Base-by-base conservation (phyloP, 2,888 invertebrate genomes). In the Exocentrus adspersus region DNA sequence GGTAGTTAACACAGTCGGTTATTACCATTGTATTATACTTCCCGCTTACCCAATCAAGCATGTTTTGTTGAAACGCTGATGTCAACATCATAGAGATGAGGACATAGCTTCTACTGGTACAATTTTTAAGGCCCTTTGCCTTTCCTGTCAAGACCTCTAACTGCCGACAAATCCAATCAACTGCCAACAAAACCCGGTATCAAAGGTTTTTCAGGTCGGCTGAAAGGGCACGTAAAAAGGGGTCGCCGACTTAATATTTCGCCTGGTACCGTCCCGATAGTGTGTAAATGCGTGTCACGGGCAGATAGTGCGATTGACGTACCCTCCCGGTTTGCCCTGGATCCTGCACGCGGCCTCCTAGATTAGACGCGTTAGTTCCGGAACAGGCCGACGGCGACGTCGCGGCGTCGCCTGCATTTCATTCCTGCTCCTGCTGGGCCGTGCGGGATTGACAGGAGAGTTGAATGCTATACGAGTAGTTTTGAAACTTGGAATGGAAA, bases 241-340 rank as follows among this genome's bases (percentile, higher is more conserved):
- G 43, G 43, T n/a, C 43, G 20, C 43, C 43, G 54, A 43, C 43
- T 42, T 43, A 42, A 43, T 54, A 54, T n/a, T 43, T 42, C 67
- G 70, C 62, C 74, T 72, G 74, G 74, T 62, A 68, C 71, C 62
- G 67, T 63, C 37, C 64, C 68, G 74, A 75, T 73, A 74, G 75
- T 64, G 72, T 68, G 73, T 72, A 72, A 76, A 76, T 75, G 76
- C 75, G 76, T 76, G 76, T 76, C 77, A 77, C 69, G 70, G 70
- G 70, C 77, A 77, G 77, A 77, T 77, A 77, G 75, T 73, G 76
- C 74, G 73, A 75, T 74, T 74, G 75, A 74, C 76, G 67, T 70
- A 68, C 73, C 74, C 73, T 67, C 65, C 28, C 43, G 19, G 57
- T n/a, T 46, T 37, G 51, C 51, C 54, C 43, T 21, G 50, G 48